Percentiles rank a stretch among this genome's conserved stretches.
These are phyloP conservation scores for Malthinus seriepunctatus DNA, from an alignment of 2,888 invertebrate genomes.

Conservation along the genomic window DNA sequence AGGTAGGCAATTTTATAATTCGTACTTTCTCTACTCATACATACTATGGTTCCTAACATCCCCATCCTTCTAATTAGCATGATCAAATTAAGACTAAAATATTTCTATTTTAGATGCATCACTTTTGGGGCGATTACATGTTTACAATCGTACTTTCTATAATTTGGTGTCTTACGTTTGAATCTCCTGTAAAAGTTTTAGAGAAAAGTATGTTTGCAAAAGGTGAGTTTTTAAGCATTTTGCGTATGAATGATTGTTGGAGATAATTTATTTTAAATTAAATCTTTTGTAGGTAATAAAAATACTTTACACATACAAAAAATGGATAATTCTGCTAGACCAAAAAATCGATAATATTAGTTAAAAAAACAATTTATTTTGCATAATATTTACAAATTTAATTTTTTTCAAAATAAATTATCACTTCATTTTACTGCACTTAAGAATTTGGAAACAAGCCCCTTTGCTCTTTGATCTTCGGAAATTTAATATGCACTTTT, in stretches of 20 bases:
- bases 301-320: not conserved
- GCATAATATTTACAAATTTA: no score
- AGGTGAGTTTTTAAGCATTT: not conserved
- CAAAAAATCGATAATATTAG: not conserved
- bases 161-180: constrained; percentile 55
- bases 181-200: constrained; percentile 55
- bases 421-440: no score
- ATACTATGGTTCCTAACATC: no score
- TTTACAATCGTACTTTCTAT: constrained; percentile 49
- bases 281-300: not conserved
- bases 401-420: no score
- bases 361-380: no score
- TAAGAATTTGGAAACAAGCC: no score
- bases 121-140: constrained; percentile 55
- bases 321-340: not conserved
- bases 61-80: no score
- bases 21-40: constrained; percentile 27
- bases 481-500: no score
- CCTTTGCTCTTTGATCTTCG: no score
- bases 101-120: constrained; percentile 44
- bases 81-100: no score
- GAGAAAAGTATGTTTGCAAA: constrained; percentile 46
- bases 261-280: constrained; percentile 9
- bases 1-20: not conserved
- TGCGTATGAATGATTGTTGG: not conserved